Percentiles rank a stretch among this genome's conserved stretches.
These are phyloP conservation scores for Tadarida brasiliensis DNA, from an alignment of 2,797 vertebrate species.

Conservation along the genomic window DNA sequence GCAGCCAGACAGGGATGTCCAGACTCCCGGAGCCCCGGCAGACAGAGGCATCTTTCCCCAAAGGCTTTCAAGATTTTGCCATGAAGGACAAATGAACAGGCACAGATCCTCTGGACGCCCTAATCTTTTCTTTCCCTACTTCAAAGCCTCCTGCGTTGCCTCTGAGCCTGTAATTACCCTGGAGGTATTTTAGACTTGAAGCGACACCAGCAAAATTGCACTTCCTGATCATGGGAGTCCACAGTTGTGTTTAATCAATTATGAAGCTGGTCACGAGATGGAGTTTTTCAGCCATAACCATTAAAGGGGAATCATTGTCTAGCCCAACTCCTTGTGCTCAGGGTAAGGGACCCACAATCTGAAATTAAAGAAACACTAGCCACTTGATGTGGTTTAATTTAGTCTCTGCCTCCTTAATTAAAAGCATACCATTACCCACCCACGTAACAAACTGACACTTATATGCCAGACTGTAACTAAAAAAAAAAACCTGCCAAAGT, in stretches of 20 bases:
- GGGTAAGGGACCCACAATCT: slow-evolving; percentile 78
- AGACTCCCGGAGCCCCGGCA: neutral
- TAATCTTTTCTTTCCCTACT: slow-evolving; percentile 89
- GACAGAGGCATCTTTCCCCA: slow-evolving; percentile 74
- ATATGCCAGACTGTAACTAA: slow-evolving; percentile 83
- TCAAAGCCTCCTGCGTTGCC: slow-evolving; percentile 87
- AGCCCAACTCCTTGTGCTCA: slow-evolving; percentile 77
- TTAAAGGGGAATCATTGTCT: slow-evolving; percentile 83
- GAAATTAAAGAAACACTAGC: slow-evolving; percentile 84
- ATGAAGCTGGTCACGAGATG: slow-evolving; percentile 88
- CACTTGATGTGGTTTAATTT: slow-evolving; percentile 85
- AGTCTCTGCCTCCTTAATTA: slow-evolving; percentile 86
- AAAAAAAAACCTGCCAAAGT: slow-evolving; percentile 78
- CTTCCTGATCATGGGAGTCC: slow-evolving; percentile 88
- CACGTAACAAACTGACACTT: slow-evolving; percentile 79
- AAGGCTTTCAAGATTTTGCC: slow-evolving; percentile 83
- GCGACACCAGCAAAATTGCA: slow-evolving; percentile 87
- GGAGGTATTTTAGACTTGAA: slow-evolving; percentile 89
- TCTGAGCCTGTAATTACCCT: slow-evolving; percentile 89
- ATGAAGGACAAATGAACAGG: slow-evolving; percentile 86
- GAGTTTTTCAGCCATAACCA: slow-evolving; percentile 86
- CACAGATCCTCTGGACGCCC: slow-evolving; percentile 80
- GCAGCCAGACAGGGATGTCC: slow-evolving; percentile 65
- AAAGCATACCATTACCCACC: slow-evolving; percentile 82
- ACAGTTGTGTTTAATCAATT: slow-evolving; percentile 90